Evolutionary conservation across 2,797 vertebrate species (phyloP), one percentile per base, ranked within the genome.

Genomic region (Acanthurus lineatus): DNA sequence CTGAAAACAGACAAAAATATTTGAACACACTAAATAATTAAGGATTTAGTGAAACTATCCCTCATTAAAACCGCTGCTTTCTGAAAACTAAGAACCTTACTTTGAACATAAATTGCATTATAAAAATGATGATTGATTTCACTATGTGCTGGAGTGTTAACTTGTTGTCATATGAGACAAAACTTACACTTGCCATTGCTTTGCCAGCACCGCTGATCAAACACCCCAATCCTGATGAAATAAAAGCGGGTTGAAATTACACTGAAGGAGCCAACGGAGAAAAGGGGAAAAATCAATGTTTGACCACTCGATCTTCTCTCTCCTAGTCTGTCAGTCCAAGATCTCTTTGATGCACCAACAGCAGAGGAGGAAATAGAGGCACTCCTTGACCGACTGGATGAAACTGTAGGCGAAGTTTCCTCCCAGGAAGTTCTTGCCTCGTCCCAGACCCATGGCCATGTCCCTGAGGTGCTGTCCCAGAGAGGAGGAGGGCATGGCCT

Each of bases 311-410:
- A 86, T 90, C 62, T 60, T 58, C 71, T 83, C 74, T 82, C 22
- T 65, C 32, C 58, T 76, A 48, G 64, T 69, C 59, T 1, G 47
- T 95, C 92, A 98, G 82, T 98, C 97, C 92, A 99, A 92, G 83
- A 99, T 95, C 91, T 97, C 95, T 52, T 88, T 96, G 81, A 98
- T 92, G 87, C 97, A 98, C 97, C 97, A 98, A 91, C 97, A 98
- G 93, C 97, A 98, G 40, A 99, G 96, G 15, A 97, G 94, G 72
- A 98, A 91, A 79, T 96, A 97, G 35, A 96, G 86, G 2, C 96
- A 95, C 73, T 97, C 96, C 77, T 94, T 96, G 58, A 97, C 87
- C 2, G 95, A 94, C 77, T 90, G 92, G 81, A 96, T 93, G 44
- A 97, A 85, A 42, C 94, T 88, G 52, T 95, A 96, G 51, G 93